Conservation (phyloP, 2,888 invertebrate genomes). For the Scaptomyza reducta region DNA sequence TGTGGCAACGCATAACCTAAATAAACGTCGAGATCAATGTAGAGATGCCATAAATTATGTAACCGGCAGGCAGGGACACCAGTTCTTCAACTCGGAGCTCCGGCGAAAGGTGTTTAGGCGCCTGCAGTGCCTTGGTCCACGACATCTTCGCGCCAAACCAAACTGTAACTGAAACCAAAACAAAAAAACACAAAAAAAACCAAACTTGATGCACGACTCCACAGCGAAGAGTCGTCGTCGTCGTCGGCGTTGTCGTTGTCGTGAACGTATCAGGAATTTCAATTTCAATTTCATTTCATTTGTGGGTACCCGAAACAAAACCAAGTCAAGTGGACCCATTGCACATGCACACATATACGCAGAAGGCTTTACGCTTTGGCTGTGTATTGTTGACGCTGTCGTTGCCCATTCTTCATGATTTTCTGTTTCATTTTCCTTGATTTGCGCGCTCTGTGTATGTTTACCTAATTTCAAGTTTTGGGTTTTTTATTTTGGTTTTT, state of each 20-base stretch:
- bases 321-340: slow-evolving; percentile 60
- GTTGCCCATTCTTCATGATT: slow-evolving; percentile 71
- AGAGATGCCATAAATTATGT: slow-evolving; percentile 73
- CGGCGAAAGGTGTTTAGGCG: slow-evolving; percentile 69
- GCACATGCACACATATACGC: slow-evolving; percentile 11
- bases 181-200: slow-evolving; percentile 19
- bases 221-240: slow-evolving; percentile 2
- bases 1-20: slow-evolving; percentile 59
- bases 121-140: slow-evolving; percentile 41
- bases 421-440: slow-evolving; percentile 46
- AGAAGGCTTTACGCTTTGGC: slow-evolving; percentile 30
- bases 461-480: slow-evolving; percentile 68
- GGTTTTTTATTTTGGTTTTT: background rate
- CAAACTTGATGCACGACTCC: slow-evolving; percentile 19
- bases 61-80: slow-evolving; percentile 58
- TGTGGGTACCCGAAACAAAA: slow-evolving; percentile 42
- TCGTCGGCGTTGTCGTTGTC: slow-evolving; percentile 40
- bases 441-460: slow-evolving; percentile 24
- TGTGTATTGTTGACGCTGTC: slow-evolving; percentile 51
- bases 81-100: slow-evolving; percentile 9
- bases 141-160: slow-evolving; percentile 55
- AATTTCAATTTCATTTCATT: slow-evolving; percentile 60
- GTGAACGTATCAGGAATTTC: slow-evolving; percentile 72
- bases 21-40: slow-evolving; percentile 71
- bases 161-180: slow-evolving; percentile 26